Evolutionary conservation across 2,888 invertebrate genomes (phyloP).

Genomic region (Amitus sp.): DNA sequence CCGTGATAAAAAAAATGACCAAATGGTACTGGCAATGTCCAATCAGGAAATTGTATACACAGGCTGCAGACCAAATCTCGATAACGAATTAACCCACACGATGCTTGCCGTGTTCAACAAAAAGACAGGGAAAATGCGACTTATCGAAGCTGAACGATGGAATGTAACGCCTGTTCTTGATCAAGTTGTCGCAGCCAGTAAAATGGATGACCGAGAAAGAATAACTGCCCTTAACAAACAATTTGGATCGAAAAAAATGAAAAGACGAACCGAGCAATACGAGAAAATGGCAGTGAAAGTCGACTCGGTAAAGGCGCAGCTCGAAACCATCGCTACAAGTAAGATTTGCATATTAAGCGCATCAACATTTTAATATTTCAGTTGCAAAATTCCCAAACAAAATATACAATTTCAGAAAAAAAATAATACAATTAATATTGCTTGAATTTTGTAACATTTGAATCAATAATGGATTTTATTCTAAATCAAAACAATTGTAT

Average conservation of each 20-base stretch:
- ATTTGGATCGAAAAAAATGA: conserved; percentile 74
- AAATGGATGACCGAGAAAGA: conserved; percentile 37
- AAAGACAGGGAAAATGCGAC: conserved; percentile 56
- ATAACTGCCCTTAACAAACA: conserved; percentile 69
- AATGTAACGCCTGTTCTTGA: conserved; percentile 55
- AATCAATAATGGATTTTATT: too few species aligned
- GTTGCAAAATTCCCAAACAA: too few species aligned
- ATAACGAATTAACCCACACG: conserved; percentile 50
- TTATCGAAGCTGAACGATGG: conserved; percentile 60
- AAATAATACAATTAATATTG: too few species aligned
- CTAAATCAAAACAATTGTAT: too few species aligned
- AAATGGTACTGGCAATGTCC: conserved; percentile 53
- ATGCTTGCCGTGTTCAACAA: conserved; percentile 59
- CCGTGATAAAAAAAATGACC: conserved; percentile 46
- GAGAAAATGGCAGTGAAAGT: conserved; percentile 72
- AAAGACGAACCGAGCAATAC: conserved; percentile 70
- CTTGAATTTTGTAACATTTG: too few species aligned
- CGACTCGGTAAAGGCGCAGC: conserved; percentile 69
- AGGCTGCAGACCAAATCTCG: conserved; percentile 54
- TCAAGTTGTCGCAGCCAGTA: conserved; percentile 27
- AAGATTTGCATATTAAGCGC: too few species aligned
- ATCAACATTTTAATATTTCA: too few species aligned
- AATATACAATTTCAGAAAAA: too few species aligned
- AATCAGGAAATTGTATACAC: conserved; percentile 57
- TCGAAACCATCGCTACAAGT: conserved; percentile 70